Conservation (phyloP, 2,797 vertebrate genomes). For the Limosa lapponica region DNA sequence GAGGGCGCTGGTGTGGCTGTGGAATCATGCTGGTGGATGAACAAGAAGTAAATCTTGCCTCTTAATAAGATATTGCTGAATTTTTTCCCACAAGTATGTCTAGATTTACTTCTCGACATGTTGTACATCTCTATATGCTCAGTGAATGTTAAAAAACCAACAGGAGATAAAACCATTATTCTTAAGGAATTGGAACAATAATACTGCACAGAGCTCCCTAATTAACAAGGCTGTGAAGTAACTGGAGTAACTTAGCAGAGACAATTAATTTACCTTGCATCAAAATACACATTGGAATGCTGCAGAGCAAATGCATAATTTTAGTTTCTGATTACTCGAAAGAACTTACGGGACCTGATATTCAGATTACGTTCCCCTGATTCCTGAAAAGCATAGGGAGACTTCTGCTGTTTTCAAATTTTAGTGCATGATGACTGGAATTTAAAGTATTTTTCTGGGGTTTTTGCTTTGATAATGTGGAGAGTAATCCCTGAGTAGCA, state of each 20-base stretch:
- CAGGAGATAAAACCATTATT: background rate
- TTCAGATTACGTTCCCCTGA: slow-evolving; percentile 22
- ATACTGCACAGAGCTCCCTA: background rate
- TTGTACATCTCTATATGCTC: background rate
- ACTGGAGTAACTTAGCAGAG: slow-evolving; percentile 7
- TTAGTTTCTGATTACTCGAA: slow-evolving; percentile 11
- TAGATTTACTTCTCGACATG: background rate
- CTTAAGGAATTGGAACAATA: background rate
- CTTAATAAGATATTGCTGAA: background rate
- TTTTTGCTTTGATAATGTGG: slow-evolving; percentile 1
- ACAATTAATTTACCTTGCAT: slow-evolving; percentile 14
- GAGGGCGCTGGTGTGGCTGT: accelerated
- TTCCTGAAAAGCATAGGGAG: slow-evolving; percentile 19
- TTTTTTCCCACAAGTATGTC: background rate
- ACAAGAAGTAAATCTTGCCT: background rate
- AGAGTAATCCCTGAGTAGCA: background rate
- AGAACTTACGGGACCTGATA: slow-evolving; percentile 34
- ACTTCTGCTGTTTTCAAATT: slow-evolving; percentile 50
- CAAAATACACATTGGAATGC: slow-evolving; percentile 30
- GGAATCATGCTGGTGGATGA: background rate
- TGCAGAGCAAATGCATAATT: background rate
- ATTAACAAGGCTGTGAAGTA: slow-evolving; percentile 42
- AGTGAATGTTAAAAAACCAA: background rate
- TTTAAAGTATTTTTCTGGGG: slow-evolving; percentile 26
- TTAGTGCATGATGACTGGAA: background rate